Base-by-base conservation (phyloP, 23 tunicate genomes). In the Aplidium turbinatum region DNA sequence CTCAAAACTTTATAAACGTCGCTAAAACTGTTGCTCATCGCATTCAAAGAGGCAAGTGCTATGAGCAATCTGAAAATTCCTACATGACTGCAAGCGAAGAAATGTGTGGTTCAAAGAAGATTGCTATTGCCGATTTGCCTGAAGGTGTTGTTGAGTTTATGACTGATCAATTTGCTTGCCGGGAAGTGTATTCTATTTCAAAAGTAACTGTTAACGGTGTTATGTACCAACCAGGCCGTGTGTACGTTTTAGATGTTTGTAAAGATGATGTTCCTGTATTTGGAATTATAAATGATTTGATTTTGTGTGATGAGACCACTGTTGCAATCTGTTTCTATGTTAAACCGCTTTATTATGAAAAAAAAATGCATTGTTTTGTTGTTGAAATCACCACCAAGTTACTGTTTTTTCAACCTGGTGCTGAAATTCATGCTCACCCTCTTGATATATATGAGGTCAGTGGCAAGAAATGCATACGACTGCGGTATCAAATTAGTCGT, bases 191-290 rank as follows among this genome's bases (percentile, higher is more conserved):
- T 60, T 26, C 19, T 24, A 4, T 60, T 9, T 24, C 35, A 5
- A 30, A 38, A 29, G 67, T 60, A 25, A 27, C 21, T 31, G 56
- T 48, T 26, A 35, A 74, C 23, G 53, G 53, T 57, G 68, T 57
- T 29, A 30, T 53, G 38, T 74, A 74, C 38, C 23, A 16, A 1
- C 40, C 26, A 23, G 24, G 24, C 1, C 7, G 27, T 21, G 38
- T 74, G 35, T 74, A 24, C 57, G 35, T 74, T 36, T 57, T 74
- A 35, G 52, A 74, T 74, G 36, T 36, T 56, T 24, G 13, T 60
- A 31, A 48, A 25, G 2, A 63, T 34, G 38, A 74, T 24, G 52
- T 38, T 31, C 78, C 78, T 2, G 27, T 72, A 30, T 72, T 72
- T 46, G 63, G 31, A n/a, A 7, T 2, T n/a, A 33, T 72, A 2